A percentile compares a stretch with the other conserved stretches of the same genome.
phyloP scores from a whole-genome alignment of 2,113 vertebrate species.

The Abramis brama region DNA sequence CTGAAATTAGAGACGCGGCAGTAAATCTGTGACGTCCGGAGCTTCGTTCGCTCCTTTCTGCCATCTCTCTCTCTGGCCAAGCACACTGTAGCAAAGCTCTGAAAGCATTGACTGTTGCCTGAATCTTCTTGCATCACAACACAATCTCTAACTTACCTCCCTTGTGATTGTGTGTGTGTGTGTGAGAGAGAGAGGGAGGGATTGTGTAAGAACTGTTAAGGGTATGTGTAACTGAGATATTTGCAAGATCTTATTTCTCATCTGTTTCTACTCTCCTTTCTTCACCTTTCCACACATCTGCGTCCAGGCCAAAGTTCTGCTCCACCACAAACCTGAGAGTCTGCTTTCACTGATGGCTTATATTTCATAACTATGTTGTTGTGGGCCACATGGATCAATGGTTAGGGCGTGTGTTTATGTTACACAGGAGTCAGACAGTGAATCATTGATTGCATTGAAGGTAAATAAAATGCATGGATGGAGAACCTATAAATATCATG shows the following conservation, averaged over 20 bases:
- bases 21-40: conserved; percentile 69
- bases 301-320: conserved; percentile 45
- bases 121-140: conserved; percentile 38
- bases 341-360: conserved; percentile 44
- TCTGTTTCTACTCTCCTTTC: conserved; percentile 15
- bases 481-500: neutral
- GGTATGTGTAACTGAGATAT: conserved; percentile 9
- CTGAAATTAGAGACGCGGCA: conserved; percentile 72
- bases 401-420: conserved; percentile 46
- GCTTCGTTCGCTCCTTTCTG: conserved; percentile 45
- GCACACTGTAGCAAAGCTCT: conserved; percentile 61
- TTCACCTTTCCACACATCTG: conserved; percentile 35
- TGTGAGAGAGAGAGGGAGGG: neutral
- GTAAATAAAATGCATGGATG: conserved; percentile 33
- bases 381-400: conserved; percentile 57
- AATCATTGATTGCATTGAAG: conserved; percentile 23
- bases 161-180: conserved; percentile 39
- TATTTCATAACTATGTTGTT: conserved; percentile 56
- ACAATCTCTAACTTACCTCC: conserved; percentile 52
- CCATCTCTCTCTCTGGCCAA: conserved; percentile 54
- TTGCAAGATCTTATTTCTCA: conserved; percentile 15
- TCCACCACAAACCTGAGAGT: conserved; percentile 24
- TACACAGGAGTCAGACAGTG: conserved; percentile 44
- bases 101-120: conserved; percentile 30
- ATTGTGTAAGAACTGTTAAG: conserved; percentile 16